Evolutionary conservation across 2,888 invertebrate species (phyloP).

Genomic region (Linyphia triangularis): DNA sequence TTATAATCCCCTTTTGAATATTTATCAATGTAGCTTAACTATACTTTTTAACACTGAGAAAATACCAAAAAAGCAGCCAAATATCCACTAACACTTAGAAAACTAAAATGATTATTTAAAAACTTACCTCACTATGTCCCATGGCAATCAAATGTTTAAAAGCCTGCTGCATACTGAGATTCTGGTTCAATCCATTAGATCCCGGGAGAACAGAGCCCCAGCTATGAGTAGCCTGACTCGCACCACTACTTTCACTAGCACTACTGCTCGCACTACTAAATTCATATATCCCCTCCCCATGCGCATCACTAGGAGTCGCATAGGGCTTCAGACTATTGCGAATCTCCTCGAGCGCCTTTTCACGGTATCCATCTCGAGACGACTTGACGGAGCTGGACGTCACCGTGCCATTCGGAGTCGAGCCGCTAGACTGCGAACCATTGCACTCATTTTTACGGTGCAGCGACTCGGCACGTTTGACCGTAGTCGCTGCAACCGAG

Average conservation of each 20-base stretch:
- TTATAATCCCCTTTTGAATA: too few species aligned
- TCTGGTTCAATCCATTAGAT: slow-evolving; percentile 71
- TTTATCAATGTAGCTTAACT: too few species aligned
- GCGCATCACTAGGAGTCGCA: slow-evolving; percentile 82
- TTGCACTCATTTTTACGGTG: slow-evolving; percentile 65
- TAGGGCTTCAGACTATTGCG: slow-evolving; percentile 90
- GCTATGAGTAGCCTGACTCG: slow-evolving; percentile 61
- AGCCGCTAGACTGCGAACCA: slow-evolving; percentile 21
- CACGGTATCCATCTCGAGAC: slow-evolving; percentile 84
- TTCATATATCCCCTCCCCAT: slow-evolving; percentile 70
- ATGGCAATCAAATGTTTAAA: slow-evolving; percentile 82
- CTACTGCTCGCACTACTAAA: slow-evolving; percentile 75
- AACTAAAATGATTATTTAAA: neutral
- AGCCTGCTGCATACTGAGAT: slow-evolving; percentile 82
- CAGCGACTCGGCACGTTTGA: slow-evolving; percentile 68
- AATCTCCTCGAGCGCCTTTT: slow-evolving; percentile 92
- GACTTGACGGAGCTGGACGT: slow-evolving; percentile 73
- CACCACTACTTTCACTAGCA: slow-evolving; percentile 75
- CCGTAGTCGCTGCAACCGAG: slow-evolving; percentile 41
- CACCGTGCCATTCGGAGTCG: slow-evolving; percentile 30
- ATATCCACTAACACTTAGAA: too few species aligned
- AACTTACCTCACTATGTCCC: slow-evolving; percentile 87
- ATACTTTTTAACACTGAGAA: neutral
- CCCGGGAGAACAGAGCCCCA: slow-evolving; percentile 47
- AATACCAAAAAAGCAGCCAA: neutral